Conservation (phyloP, 2,113 vertebrate genomes). For the Lagopus leucura region DNA sequence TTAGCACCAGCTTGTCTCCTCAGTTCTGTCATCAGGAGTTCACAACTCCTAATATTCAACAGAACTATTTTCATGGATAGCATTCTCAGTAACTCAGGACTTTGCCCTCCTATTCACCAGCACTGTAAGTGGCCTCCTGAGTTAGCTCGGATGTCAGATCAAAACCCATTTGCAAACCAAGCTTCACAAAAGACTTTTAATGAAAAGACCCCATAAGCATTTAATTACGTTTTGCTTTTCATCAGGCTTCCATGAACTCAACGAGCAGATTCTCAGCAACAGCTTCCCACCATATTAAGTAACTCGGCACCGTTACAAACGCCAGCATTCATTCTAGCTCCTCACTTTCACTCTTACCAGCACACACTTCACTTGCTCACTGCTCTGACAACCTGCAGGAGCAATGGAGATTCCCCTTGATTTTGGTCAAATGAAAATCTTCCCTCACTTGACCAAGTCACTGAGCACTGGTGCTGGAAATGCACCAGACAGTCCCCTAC, state of each 20-base stretch:
- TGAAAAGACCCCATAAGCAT: not conserved
- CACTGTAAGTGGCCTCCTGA: not conserved
- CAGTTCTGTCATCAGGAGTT: not conserved
- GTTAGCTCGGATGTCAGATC: not conserved
- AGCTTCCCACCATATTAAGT: not conserved
- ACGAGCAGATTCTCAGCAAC: not conserved
- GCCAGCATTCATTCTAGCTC: not conserved
- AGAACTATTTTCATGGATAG: not conserved
- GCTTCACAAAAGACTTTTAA: not conserved
- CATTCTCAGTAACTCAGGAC: not conserved
- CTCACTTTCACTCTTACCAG: not conserved
- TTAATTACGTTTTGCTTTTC: not conserved
- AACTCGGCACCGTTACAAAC: not conserved
- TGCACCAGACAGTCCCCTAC: not conserved
- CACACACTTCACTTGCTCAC: not conserved
- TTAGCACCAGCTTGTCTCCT: not conserved
- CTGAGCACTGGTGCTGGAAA: not conserved
- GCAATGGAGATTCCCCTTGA: fast-evolving
- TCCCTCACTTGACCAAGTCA: not conserved
- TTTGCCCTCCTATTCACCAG: not conserved
- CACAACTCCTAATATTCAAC: not conserved
- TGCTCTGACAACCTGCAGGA: not conserved
- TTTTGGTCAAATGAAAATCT: not conserved
- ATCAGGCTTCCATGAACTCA: not conserved
- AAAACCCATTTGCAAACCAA: not conserved